phyloP scores from a whole-genome alignment of 2,888 invertebrate genomes.

The Tuberolachnus salignus region DNA sequence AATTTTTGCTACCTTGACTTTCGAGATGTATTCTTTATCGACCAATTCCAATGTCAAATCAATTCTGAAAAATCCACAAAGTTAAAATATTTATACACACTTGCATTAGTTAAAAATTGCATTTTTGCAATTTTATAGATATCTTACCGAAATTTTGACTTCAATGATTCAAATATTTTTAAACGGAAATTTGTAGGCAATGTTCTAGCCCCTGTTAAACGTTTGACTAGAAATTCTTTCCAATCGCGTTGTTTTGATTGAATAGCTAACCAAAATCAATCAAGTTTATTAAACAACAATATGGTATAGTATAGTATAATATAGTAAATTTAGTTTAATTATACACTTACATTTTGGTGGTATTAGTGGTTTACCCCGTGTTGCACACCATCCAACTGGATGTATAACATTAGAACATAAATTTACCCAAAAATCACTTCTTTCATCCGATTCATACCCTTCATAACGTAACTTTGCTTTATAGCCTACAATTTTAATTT shows the following conservation, averaged over 20 bases:
- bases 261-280: constrained; percentile 68
- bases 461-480: constrained; percentile 75
- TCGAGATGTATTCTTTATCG: constrained; percentile 93
- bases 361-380: constrained; percentile 90
- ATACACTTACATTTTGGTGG: constrained; percentile 78
- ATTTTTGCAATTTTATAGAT: constrained; percentile 8
- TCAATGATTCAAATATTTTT: constrained; percentile 83
- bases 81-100: not conserved
- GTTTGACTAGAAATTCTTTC: constrained; percentile 91
- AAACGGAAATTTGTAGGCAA: constrained; percentile 90
- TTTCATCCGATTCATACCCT: constrained; percentile 86
- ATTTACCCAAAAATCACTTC: constrained; percentile 96
- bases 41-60: constrained; percentile 91
- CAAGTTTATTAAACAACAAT: constrained; percentile 39
- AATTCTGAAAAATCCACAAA: constrained; percentile 64
- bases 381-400: constrained; percentile 97
- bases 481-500: constrained; percentile 64
- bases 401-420: constrained; percentile 93
- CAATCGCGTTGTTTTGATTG: constrained; percentile 93
- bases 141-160: constrained; percentile 73
- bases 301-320: too few relatives aligned
- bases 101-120: constrained; percentile 3
- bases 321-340: not conserved
- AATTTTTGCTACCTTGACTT: constrained; percentile 87
- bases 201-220: constrained; percentile 93